phyloP scores from a whole-genome alignment of 2,888 invertebrate genomes.

The Idaea aversata region DNA sequence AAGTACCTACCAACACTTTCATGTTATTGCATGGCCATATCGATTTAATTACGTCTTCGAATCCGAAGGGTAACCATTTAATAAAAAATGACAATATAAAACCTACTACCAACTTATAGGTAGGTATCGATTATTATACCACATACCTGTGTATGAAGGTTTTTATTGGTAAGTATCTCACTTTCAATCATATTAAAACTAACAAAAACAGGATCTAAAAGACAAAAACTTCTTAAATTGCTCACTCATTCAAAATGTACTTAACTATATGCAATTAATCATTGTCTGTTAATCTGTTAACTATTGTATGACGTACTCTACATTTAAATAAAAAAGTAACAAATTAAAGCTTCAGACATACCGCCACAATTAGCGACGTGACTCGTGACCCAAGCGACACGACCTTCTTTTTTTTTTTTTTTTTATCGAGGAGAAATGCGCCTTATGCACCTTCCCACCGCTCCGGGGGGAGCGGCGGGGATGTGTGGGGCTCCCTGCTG shows the following conservation, averaged over 20 bases:
- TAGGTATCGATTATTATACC: background rate
- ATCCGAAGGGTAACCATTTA: background rate
- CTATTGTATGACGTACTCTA: background rate
- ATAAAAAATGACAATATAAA: background rate
- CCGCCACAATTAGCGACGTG: background rate
- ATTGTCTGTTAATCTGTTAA: background rate
- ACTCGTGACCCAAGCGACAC: too few species aligned
- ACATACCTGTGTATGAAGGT: background rate
- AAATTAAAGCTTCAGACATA: background rate
- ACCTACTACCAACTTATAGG: background rate
- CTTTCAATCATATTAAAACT: background rate
- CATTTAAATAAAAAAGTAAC: too few species aligned
- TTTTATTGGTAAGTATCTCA: background rate
- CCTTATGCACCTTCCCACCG: too few species aligned
- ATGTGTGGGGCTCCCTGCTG: too few species aligned
- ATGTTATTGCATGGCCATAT: background rate
- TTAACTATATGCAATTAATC: too few species aligned
- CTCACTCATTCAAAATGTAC: background rate
- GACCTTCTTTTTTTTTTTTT: too few species aligned
- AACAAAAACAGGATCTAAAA: background rate
- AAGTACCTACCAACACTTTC: background rate
- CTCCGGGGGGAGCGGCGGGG: too few species aligned
- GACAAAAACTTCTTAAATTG: background rate
- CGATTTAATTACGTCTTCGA: background rate
- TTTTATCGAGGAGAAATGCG: too few species aligned